Conservation (phyloP, 2,113 vertebrate species). For the Leucopsar rothschildi region DNA sequence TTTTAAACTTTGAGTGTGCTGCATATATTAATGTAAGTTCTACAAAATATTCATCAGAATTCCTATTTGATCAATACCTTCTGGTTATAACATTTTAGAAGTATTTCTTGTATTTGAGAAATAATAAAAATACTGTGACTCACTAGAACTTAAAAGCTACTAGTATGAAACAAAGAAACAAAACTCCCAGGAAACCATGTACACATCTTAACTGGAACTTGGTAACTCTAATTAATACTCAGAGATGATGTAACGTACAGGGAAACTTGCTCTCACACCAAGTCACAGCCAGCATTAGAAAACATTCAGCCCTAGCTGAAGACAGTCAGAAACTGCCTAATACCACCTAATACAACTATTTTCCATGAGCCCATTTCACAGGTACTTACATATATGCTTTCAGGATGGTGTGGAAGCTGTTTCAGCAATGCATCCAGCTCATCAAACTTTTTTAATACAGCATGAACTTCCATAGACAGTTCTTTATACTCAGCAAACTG, state of each 20-base stretch:
- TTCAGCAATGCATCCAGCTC: slow-evolving; percentile 86
- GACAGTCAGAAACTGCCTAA: neutral
- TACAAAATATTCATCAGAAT: neutral
- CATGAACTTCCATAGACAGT: slow-evolving; percentile 86
- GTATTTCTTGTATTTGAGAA: neutral
- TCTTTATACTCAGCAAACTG: slow-evolving; percentile 96
- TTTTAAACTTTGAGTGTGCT: neutral
- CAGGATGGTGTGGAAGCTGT: slow-evolving; percentile 75
- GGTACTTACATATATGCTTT: slow-evolving; percentile 79
- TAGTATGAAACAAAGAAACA: neutral
- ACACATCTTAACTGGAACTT: neutral
- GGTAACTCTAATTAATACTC: neutral
- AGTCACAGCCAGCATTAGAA: neutral
- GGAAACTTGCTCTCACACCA: neutral
- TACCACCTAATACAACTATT: neutral
- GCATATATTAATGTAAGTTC: neutral
- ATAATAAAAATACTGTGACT: neutral
- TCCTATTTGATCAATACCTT: neutral
- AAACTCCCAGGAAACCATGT: accelerated
- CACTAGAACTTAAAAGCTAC: neutral
- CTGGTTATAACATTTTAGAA: neutral
- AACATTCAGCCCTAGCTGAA: neutral
- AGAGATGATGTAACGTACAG: neutral
- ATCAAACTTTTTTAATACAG: slow-evolving; percentile 80
- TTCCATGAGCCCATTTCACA: neutral